Percentiles rank a stretch among this genome's conserved stretches.
Conservation (phyloP, 2,797 vertebrate genomes). For the Gouania willdenowi region DNA sequence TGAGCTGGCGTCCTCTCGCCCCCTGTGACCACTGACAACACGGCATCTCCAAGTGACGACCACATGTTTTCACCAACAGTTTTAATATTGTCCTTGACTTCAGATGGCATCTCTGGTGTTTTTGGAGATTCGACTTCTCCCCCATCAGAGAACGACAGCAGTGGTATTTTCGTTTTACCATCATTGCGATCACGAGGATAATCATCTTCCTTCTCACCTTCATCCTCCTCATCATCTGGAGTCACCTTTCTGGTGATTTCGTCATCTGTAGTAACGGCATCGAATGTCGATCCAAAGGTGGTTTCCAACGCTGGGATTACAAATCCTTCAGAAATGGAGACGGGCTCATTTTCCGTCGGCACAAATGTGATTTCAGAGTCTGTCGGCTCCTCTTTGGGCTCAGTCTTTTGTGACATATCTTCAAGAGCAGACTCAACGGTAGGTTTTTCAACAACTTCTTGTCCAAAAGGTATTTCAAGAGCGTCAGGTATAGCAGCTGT, state of each 20-base stretch:
- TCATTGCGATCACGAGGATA: conserved; percentile 36
- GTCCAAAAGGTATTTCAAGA: conserved; percentile 5
- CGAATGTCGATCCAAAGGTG: conserved; percentile 81
- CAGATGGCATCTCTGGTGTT: conserved; percentile 8
- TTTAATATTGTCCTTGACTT: conserved; percentile 26
- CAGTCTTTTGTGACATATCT: conserved; percentile 65
- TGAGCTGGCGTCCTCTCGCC: conserved; percentile 36
- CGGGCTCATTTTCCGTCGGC: conserved; percentile 53
- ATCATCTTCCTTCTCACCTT: conserved; percentile 46
- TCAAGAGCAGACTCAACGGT: conserved; percentile 8
- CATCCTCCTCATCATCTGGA: conserved; percentile 71
- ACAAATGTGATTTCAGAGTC: conserved; percentile 51
- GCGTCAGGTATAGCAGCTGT: neutral
- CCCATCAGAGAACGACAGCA: conserved; percentile 68
- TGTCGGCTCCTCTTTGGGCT: conserved; percentile 68
- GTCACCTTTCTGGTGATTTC: conserved; percentile 82
- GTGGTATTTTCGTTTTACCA: conserved; percentile 16
- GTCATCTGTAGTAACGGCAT: conserved; percentile 82
- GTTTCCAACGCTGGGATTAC: conserved; percentile 78
- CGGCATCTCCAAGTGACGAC: conserved; percentile 61
- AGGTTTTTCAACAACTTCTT: conserved; percentile 9
- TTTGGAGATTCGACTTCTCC: conserved; percentile 11
- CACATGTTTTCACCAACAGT: conserved; percentile 44
- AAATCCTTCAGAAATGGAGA: conserved; percentile 65
- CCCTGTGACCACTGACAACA: conserved; percentile 71